Conservation (phyloP, 2,888 invertebrate species). For the Dexiosoma caninum region DNA sequence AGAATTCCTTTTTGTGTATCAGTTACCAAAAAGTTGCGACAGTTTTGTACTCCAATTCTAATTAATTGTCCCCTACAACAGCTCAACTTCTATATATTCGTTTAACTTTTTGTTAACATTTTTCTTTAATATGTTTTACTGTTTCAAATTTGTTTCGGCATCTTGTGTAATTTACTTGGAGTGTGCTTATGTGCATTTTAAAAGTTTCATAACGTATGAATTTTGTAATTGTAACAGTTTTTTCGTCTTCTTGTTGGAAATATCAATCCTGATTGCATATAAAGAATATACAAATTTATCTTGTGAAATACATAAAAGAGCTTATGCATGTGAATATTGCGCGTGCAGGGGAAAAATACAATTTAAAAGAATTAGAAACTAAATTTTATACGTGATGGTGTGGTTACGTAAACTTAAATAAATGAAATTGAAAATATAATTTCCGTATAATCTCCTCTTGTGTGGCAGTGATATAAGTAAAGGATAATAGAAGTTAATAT, state of each 20-base stretch:
- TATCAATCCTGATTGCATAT: conserved; percentile 31
- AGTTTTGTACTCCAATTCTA: too few species aligned
- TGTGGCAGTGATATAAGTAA: conserved; percentile 31
- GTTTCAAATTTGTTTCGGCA: background rate
- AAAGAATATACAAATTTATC: conserved; percentile 46
- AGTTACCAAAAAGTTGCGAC: too few species aligned
- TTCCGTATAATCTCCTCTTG: conserved; percentile 66
- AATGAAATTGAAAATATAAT: conserved; percentile 67
- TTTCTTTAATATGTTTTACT: conserved; percentile 13
- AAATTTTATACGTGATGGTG: conserved; percentile 62
- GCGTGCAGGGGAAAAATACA: background rate
- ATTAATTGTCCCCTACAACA: too few species aligned
- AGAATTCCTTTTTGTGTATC: too few species aligned
- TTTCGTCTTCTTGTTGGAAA: background rate
- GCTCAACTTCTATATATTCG: too few species aligned
- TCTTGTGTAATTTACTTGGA: background rate
- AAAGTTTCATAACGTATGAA: conserved; percentile 24
- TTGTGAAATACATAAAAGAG: conserved; percentile 11
- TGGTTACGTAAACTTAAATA: conserved; percentile 65
- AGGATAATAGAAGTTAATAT: conserved; percentile 4
- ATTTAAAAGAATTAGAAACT: conserved; percentile 22
- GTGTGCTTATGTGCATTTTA: conserved; percentile 1
- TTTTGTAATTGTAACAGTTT: conserved; percentile 29
- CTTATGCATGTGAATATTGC: background rate
- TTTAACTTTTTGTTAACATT: too few species aligned